Percentiles rank a stretch among this genome's conserved stretches.
Evolutionary conservation across 1,140 invertebrate genomes (phyloP).

Genomic region (Helicoverpa zea): DNA sequence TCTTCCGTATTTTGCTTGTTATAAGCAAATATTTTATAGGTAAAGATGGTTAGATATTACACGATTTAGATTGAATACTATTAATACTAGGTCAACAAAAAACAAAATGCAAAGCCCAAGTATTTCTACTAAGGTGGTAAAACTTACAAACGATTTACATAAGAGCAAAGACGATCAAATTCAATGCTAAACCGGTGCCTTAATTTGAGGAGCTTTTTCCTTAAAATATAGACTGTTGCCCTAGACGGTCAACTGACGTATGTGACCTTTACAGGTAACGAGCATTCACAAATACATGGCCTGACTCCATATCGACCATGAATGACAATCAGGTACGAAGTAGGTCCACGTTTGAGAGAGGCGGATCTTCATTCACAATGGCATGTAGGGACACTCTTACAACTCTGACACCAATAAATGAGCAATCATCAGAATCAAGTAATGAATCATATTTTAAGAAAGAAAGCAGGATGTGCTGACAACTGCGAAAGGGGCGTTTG

Average conservation of each 20-base stretch:
- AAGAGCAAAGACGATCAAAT: too few species aligned
- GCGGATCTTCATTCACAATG: slow-evolving; percentile 35
- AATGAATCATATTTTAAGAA: slow-evolving; percentile 36
- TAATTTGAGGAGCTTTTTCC: slow-evolving; percentile 6
- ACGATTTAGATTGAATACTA: too few species aligned
- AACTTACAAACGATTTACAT: too few species aligned
- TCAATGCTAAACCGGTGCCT: too few species aligned
- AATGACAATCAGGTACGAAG: slow-evolving; percentile 35
- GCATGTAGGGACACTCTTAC: not conserved
- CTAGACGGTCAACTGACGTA: slow-evolving; percentile 27
- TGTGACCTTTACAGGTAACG: not conserved
- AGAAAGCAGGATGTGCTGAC: slow-evolving; percentile 28
- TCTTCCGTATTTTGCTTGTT: too few species aligned
- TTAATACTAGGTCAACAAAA: too few species aligned
- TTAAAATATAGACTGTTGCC: not conserved
- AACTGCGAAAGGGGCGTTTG: slow-evolving; percentile 15
- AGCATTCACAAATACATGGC: slow-evolving; percentile 13
- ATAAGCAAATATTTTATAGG: too few species aligned
- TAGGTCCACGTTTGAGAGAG: slow-evolving; percentile 14
- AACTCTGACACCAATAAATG: slow-evolving; percentile 27
- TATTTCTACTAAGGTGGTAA: too few species aligned
- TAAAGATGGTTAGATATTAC: too few species aligned
- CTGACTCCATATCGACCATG: slow-evolving; percentile 13
- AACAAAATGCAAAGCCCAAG: too few species aligned
- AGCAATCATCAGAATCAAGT: not conserved